phyloP scores from a whole-genome alignment of 2,888 invertebrate genomes.

The Tanytarsus gracilentus region DNA sequence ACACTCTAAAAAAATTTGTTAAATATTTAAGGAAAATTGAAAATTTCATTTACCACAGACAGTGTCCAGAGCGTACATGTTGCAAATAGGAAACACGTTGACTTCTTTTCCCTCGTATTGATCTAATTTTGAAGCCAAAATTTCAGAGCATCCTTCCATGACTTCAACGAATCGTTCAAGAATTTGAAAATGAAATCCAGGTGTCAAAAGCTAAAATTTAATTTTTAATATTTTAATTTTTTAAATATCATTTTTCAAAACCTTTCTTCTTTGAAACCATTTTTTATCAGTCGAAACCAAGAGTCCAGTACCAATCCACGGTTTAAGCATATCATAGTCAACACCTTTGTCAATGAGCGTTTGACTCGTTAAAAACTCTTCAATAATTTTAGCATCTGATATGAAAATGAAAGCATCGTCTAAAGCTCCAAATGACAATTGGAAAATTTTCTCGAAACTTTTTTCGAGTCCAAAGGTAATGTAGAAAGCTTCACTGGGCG shows the following conservation, averaged over 20 bases:
- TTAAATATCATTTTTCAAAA: too few species aligned
- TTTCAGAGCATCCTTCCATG: constrained; percentile 51
- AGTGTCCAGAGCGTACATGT: constrained; percentile 48
- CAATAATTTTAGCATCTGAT: constrained; percentile 2
- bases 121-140: constrained; percentile 47
- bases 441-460: neutral
- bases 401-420: neutral
- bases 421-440: neutral
- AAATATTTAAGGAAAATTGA: constrained; percentile 24
- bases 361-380: constrained; percentile 43
- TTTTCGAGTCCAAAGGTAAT: neutral
- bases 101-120: constrained; percentile 40
- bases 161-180: constrained; percentile 56
- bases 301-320: constrained; percentile 46
- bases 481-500: too few species aligned
- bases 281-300: constrained; percentile 44
- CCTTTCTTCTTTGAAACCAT: constrained; percentile 57
- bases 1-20: constrained; percentile 49
- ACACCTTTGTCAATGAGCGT: constrained; percentile 46
- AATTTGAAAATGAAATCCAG: constrained; percentile 64
- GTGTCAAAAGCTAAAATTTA: constrained; percentile 58
- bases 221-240: too few species aligned
- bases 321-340: constrained; percentile 39
- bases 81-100: constrained; percentile 50
- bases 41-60: constrained; percentile 45